These are phyloP conservation scores for Xylocampa areola DNA, from an alignment of 2,888 invertebrate genomes.

Conservation along the genomic window DNA sequence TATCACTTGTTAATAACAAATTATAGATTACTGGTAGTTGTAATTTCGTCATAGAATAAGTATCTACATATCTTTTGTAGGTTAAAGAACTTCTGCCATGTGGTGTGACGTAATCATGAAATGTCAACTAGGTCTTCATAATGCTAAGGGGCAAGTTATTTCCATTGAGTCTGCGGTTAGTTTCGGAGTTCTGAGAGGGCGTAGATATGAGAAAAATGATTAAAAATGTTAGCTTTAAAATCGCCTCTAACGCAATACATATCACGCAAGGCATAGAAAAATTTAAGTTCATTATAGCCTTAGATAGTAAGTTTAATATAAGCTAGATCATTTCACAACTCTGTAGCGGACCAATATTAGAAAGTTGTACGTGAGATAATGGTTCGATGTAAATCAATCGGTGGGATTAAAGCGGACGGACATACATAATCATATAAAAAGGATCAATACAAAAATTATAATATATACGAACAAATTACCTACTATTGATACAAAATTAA, in stretches of 20 bases:
- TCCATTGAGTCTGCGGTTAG: slow-evolving; percentile 60
- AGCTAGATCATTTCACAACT: slow-evolving; percentile 88
- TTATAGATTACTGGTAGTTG: slow-evolving; percentile 82
- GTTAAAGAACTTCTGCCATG: slow-evolving; percentile 68
- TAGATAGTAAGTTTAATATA: slow-evolving; percentile 79
- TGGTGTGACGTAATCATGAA: slow-evolving; percentile 60
- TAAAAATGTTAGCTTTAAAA: slow-evolving; percentile 81
- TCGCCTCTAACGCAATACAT: slow-evolving; percentile 88
- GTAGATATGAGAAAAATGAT: slow-evolving; percentile 64
- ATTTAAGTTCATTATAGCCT: slow-evolving; percentile 85
- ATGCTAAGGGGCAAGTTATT: slow-evolving; percentile 63
- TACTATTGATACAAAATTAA: slow-evolving; percentile 44
- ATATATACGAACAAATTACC: slow-evolving; percentile 25
- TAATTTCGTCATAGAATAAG: slow-evolving; percentile 82
- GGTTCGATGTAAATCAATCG: slow-evolving; percentile 67
- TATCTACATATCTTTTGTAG: slow-evolving; percentile 67
- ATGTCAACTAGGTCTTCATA: slow-evolving; percentile 69
- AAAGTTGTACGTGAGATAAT: slow-evolving; percentile 87
- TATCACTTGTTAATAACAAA: slow-evolving; percentile 90
- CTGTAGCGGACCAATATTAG: slow-evolving; percentile 90
- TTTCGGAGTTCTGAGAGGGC: slow-evolving; percentile 63
- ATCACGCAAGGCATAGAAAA: slow-evolving; percentile 88
- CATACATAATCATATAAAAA: slow-evolving; percentile 29
- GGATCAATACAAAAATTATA: slow-evolving; percentile 25
- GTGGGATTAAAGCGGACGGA: slow-evolving; percentile 35